Evolutionary conservation across 2,113 vertebrate genomes (phyloP).

Genomic region (Nerophis lumbriciformis): DNA sequence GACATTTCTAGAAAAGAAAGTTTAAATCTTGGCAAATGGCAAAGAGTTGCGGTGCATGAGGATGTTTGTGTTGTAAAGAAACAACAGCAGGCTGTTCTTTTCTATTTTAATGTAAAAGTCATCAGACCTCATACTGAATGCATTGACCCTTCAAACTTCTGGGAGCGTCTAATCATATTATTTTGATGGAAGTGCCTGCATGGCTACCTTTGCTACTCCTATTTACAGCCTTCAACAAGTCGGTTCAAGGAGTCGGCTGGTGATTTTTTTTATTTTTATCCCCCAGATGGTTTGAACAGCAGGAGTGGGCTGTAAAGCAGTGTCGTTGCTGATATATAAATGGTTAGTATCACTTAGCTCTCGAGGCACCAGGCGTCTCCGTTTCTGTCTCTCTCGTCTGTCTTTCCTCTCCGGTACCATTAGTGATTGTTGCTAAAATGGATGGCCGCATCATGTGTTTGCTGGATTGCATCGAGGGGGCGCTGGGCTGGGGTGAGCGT

Average conservation of each 20-base stretch:
- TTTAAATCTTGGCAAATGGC: too few species aligned
- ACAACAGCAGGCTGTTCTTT: background rate
- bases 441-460: conserved; percentile 23
- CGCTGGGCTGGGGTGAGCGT: conserved; percentile 8
- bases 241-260: conserved; percentile 32
- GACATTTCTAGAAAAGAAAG: too few species aligned
- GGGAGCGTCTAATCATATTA: conserved; percentile 23
- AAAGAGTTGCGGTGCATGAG: too few species aligned
- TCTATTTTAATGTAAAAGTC: conserved; percentile 9
- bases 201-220: conserved; percentile 28
- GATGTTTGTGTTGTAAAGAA: background rate
- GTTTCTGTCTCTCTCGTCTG: conserved; percentile 6
- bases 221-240: conserved; percentile 39
- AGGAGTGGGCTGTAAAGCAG: conserved; percentile 38
- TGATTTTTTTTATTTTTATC: conserved; percentile 1
- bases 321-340: conserved; percentile 34
- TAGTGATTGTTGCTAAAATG: conserved; percentile 12
- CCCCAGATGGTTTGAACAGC: conserved; percentile 57
- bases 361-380: conserved; percentile 18
- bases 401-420: conserved; percentile 29
- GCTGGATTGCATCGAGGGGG: background rate
- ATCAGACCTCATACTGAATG: conserved; percentile 8
- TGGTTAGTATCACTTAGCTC: conserved; percentile 35
- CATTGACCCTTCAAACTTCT: conserved; percentile 27
- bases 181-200: conserved; percentile 32